phyloP scores from a whole-genome alignment of 2,113 vertebrate species.

The rat (Rattus norvegicus) region GRCr8 NC_086032.1:17806501-17807000 shows the following conservation, averaged over 20 bases:
- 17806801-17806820: background rate
- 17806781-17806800: background rate
- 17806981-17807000: background rate
- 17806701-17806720: background rate
- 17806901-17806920: background rate
- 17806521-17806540: background rate
- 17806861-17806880: background rate
- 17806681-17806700: background rate
- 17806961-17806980: background rate
- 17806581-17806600: background rate
- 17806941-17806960: background rate
- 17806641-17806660: constrained; percentile 13
- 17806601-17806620: background rate
- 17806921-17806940: background rate
- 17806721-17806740: background rate
- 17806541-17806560: background rate
- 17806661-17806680: constrained; percentile 6
- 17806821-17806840: background rate
- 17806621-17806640: background rate
- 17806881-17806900: background rate
- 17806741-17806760: background rate
- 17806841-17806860: rapidly evolving
- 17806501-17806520: background rate
- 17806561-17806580: background rate
- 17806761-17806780: background rate